These are phyloP conservation scores for Aphelenchoides besseyi DNA, from an alignment of 1,140 invertebrate species.

Conservation along the genomic window DNA sequence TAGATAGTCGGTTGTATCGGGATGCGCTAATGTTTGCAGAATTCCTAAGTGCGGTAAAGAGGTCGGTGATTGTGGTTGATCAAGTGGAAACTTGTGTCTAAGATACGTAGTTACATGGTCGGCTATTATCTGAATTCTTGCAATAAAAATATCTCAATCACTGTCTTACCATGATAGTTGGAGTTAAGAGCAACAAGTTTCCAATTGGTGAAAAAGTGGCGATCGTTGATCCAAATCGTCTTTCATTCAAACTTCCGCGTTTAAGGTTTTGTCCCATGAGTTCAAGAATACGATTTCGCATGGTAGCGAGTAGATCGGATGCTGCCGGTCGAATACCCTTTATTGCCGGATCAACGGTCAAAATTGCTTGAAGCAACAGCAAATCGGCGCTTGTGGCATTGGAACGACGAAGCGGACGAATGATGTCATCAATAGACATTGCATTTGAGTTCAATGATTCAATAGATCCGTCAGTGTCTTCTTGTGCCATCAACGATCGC, in stretches of 20 bases:
- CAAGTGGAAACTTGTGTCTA: constrained; percentile 11
- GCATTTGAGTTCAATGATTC: background rate
- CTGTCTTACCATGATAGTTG: constrained; percentile 23
- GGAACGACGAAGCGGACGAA: constrained; percentile 18
- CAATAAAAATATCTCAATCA: too few species aligned
- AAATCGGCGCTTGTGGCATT: constrained; percentile 18
- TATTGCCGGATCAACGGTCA: constrained; percentile 27
- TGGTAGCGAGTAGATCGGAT: constrained; percentile 18
- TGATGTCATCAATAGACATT: constrained; percentile 21
- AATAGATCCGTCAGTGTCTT: background rate
- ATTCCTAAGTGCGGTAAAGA: constrained; percentile 10
- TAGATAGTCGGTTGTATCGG: constrained; percentile 31
- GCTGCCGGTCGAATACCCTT: constrained; percentile 34
- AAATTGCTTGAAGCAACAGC: constrained; percentile 26
- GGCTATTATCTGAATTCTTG: constrained; percentile 9
- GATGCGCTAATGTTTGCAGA: constrained; percentile 25
- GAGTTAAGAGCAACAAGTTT: constrained; percentile 18
- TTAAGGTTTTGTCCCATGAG: constrained; percentile 17
- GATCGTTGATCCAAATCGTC: background rate
- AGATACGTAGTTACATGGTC: background rate
- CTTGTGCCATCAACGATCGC: constrained; percentile 15
- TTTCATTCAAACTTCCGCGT: background rate
- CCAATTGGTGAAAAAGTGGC: constrained; percentile 9
- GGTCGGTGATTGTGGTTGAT: background rate
- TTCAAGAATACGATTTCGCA: constrained; percentile 30